Conservation (phyloP, 2,888 invertebrate species). For the Scaptomyza caliginosa region DNA sequence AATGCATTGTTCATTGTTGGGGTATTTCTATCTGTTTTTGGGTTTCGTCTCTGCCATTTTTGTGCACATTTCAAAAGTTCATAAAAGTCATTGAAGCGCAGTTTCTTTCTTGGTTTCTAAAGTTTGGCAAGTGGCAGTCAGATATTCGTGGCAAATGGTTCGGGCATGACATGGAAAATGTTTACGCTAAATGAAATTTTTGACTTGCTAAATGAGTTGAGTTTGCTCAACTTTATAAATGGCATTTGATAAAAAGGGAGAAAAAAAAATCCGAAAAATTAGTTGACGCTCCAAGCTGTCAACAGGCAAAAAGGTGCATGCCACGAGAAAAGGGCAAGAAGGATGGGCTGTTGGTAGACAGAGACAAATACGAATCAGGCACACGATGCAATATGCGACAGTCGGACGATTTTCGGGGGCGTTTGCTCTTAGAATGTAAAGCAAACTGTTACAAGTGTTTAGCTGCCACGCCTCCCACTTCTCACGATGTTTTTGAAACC, state of each 20-base stretch:
- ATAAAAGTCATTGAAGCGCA: constrained; percentile 63
- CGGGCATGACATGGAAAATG: constrained; percentile 43
- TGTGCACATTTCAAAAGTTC: constrained; percentile 60
- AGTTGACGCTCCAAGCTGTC: constrained; percentile 55
- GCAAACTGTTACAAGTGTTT: constrained; percentile 73
- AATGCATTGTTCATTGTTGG: constrained; percentile 54
- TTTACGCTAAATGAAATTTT: constrained; percentile 70
- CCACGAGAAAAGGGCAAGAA: background rate
- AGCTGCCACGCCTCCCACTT: constrained; percentile 30
- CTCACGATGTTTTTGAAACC: background rate
- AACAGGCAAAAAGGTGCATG: constrained; percentile 39
- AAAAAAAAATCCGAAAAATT: constrained; percentile 46
- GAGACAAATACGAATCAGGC: constrained; percentile 25
- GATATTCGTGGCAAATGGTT: constrained; percentile 17
- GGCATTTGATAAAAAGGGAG: constrained; percentile 20
- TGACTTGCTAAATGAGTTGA: constrained; percentile 69
- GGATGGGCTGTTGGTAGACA: background rate
- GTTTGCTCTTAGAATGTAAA: constrained; percentile 50
- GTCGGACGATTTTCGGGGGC: constrained; percentile 23
- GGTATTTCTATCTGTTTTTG: constrained; percentile 30
- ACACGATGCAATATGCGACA: constrained; percentile 32
- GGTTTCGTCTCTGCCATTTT: constrained; percentile 4
- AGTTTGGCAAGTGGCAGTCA: constrained; percentile 20
- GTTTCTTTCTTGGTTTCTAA: no score
- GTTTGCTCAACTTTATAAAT: constrained; percentile 58